Base-by-base conservation (phyloP, 2,888 invertebrate species). In the Hofmannophila pseudospretella region DNA sequence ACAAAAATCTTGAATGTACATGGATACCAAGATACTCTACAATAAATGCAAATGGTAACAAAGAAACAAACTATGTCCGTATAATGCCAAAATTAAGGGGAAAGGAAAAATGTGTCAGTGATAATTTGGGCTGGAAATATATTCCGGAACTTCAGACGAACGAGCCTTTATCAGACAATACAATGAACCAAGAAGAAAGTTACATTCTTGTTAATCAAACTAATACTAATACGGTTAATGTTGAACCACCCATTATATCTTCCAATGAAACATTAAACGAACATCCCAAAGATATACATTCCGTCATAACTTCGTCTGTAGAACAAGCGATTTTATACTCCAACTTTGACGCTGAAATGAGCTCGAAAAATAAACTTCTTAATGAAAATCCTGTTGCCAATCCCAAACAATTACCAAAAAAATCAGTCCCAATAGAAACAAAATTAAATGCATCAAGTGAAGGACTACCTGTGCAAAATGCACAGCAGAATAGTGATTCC, bases 341-440 rank as follows among this genome's bases (percentile, higher is more conserved):
- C n/a, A 26, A 7, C 11, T 8, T 5, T 23, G 44, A 44, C 25
- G 12, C 38, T 28, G 46, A 50, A 20, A 32, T 13, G 19, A 41
- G 3, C n/a, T 27, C n/a, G 10, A 27, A 27, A 11, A 27, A 11
- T 27, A 69, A 61, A 44, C 42, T 73, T n/a, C 47, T 72, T 2
- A 73, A 79, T 54, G 50, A 57, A 16, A 74, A 61, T 53, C 85
- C 85, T 23, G 85, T 81, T 9, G 61, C 74, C 22, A 77, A 81
- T 46, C 85, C 85, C 3, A 85, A 76, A 57, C 68, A 76, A 54
- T 51, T 81, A 11, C 79, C 76, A n/a, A 68, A 67, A 43, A 81
- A 76, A 34, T 44, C 45, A 22, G 38, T 44, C 20, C 7, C 8
- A 20, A 32, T 34, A 27, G 47, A 43, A 35, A 28, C 16, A 29